phyloP scores from a whole-genome alignment of 1,140 invertebrate genomes.

The Monochamus saltuarius region DNA sequence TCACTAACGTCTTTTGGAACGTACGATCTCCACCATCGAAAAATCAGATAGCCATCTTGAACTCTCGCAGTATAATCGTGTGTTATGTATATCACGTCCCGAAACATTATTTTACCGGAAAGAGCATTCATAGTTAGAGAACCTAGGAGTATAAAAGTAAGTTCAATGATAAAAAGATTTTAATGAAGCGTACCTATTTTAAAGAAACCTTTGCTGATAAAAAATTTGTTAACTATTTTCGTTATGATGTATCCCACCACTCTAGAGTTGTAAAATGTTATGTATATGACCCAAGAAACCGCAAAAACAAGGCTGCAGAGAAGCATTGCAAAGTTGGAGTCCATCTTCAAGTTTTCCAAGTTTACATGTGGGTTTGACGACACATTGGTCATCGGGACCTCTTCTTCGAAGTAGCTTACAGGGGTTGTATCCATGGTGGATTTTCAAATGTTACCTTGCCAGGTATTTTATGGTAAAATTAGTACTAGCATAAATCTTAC shows the following conservation, averaged over 20 bases:
- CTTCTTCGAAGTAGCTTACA: too few species aligned
- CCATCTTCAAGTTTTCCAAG: slow-evolving; percentile 68
- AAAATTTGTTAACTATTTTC: slow-evolving; percentile 84
- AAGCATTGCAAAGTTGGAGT: slow-evolving; percentile 77
- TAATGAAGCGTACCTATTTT: slow-evolving; percentile 75
- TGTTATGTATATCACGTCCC: slow-evolving; percentile 92
- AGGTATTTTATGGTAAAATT: too few species aligned
- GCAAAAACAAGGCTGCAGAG: slow-evolving; percentile 78
- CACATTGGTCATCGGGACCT: slow-evolving; percentile 10
- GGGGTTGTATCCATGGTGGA: too few species aligned
- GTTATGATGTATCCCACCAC: slow-evolving; percentile 88
- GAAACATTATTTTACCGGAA: slow-evolving; percentile 98
- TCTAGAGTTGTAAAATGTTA: slow-evolving; percentile 93
- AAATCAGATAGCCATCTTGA: slow-evolving; percentile 97
- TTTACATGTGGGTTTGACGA: slow-evolving; percentile 11
- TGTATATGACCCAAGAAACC: slow-evolving; percentile 89
- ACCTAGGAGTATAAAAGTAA: slow-evolving; percentile 59
- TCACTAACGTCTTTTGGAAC: slow-evolving; percentile 92
- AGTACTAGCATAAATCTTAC: too few species aligned
- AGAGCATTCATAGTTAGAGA: slow-evolving; percentile 92
- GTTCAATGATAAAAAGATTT: slow-evolving; percentile 24
- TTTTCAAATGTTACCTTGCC: too few species aligned
- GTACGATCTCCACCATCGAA: slow-evolving; percentile 95
- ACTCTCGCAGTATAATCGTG: slow-evolving; percentile 91
- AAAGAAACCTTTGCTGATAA: slow-evolving; percentile 82